Percentiles rank a stretch among this genome's conserved stretches.
Evolutionary conservation across 2,797 vertebrate species (phyloP).

Genomic region (Vultur gryphus): DNA sequence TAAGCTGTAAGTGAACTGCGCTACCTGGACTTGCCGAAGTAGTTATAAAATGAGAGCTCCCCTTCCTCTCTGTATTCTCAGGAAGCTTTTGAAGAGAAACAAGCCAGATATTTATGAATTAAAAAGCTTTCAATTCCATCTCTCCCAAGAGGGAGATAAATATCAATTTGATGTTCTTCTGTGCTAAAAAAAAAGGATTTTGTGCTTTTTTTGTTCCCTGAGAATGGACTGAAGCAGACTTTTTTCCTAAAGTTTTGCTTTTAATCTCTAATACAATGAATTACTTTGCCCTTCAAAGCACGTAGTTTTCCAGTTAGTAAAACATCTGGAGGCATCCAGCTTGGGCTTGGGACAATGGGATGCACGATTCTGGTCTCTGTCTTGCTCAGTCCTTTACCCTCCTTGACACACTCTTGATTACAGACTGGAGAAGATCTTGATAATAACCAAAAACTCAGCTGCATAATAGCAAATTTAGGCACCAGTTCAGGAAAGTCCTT

Average conservation of each 20-base stretch:
- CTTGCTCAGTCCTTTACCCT: not conserved
- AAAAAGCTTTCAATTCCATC: slow-evolving; percentile 16
- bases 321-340: not conserved
- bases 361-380: not conserved
- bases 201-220: not conserved
- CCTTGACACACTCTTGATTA: not conserved
- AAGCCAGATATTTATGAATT: not conserved
- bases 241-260: not conserved
- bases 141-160: not conserved
- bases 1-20: slow-evolving; percentile 9
- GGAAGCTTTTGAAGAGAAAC: not conserved
- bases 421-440: not conserved
- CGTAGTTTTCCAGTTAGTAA: not conserved
- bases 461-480: not conserved
- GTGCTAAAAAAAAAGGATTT: not conserved
- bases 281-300: not conserved
- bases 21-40: not conserved
- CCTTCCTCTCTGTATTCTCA: not conserved
- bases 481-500: not conserved
- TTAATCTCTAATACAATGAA: not conserved
- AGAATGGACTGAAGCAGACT: not conserved
- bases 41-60: not conserved
- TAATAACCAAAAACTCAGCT: not conserved
- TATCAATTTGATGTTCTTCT: not conserved
- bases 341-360: not conserved